These are phyloP conservation scores for Oxyura jamaicensis DNA, from an alignment of 2,113 vertebrate species.

Conservation along the genomic window DNA sequence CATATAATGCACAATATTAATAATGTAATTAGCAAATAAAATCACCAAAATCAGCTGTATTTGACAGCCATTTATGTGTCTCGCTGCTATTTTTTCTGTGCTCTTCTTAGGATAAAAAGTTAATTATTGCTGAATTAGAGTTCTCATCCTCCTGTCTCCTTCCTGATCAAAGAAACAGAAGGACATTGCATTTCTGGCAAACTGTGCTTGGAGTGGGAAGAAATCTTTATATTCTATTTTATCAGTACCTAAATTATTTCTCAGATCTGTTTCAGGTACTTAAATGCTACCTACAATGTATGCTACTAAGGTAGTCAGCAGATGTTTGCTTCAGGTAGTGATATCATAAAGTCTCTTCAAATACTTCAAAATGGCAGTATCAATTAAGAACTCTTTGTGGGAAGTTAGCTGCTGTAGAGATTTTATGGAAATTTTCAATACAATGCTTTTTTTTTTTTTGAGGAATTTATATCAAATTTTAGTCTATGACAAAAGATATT, in stretches of 20 bases:
- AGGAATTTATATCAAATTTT: background rate
- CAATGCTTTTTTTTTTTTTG: background rate
- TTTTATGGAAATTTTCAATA: constrained; percentile 14
- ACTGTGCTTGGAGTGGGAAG: background rate
- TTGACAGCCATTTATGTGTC: background rate
- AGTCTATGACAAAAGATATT: background rate
- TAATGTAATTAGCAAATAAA: background rate
- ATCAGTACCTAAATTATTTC: background rate
- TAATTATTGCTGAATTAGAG: background rate
- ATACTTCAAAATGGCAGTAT: constrained; percentile 16
- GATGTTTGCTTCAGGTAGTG: constrained; percentile 17
- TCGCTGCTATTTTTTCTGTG: background rate
- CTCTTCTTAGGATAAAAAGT: background rate
- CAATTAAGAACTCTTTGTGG: background rate
- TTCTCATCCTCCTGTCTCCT: background rate
- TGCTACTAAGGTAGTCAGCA: constrained; percentile 30
- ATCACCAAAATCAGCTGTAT: background rate
- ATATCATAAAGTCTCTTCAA: constrained; percentile 3
- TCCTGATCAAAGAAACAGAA: background rate
- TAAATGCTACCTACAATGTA: background rate
- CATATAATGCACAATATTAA: background rate
- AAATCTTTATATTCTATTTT: background rate
- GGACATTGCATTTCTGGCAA: background rate
- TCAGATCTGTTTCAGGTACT: constrained; percentile 15
- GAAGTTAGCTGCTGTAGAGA: constrained; percentile 5